Evolutionary conservation across 1,140 invertebrate genomes (phyloP).

Genomic region (Zaprionus camerounensis): DNA sequence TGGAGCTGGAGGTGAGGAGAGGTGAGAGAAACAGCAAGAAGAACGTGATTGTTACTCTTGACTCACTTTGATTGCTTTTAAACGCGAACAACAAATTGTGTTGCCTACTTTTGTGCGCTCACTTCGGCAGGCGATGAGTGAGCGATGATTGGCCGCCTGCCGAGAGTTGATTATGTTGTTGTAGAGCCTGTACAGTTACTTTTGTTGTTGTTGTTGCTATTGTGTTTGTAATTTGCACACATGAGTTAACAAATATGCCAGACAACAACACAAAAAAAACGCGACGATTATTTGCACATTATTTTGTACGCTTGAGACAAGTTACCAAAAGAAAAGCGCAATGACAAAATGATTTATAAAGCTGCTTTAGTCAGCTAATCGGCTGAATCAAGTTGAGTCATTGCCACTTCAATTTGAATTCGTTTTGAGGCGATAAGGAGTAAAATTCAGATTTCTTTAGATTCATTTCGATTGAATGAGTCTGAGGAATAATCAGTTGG

Average conservation of each 20-base stretch:
- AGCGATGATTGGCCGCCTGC: slow-evolving; percentile 30
- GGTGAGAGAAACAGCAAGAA: too few relatives aligned
- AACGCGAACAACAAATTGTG: slow-evolving; percentile 32
- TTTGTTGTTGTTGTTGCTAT: slow-evolving; percentile 31
- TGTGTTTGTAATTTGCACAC: slow-evolving; percentile 59
- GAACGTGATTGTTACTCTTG: slow-evolving; percentile 38
- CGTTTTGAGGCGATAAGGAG: not conserved
- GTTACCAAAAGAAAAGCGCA: not conserved
- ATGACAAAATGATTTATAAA: slow-evolving; percentile 5
- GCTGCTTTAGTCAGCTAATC: not conserved
- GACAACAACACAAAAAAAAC: not conserved
- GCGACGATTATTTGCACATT: slow-evolving; percentile 8
- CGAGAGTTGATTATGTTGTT: slow-evolving; percentile 34
- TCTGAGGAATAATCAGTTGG: too few relatives aligned
- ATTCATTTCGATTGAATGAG: too few relatives aligned
- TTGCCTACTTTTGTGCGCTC: slow-evolving; percentile 46
- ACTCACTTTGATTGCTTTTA: slow-evolving; percentile 70
- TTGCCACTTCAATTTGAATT: not conserved
- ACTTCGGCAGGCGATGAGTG: slow-evolving; percentile 3
- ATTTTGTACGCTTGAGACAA: not conserved
- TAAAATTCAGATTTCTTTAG: not conserved
- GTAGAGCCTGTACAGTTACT: slow-evolving; percentile 36
- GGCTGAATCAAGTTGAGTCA: not conserved
- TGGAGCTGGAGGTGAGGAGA: not conserved
- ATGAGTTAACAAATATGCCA: slow-evolving; percentile 57